phyloP scores from a whole-genome alignment of 2,888 invertebrate genomes.

The Oegoconia quadripuncta region DNA sequence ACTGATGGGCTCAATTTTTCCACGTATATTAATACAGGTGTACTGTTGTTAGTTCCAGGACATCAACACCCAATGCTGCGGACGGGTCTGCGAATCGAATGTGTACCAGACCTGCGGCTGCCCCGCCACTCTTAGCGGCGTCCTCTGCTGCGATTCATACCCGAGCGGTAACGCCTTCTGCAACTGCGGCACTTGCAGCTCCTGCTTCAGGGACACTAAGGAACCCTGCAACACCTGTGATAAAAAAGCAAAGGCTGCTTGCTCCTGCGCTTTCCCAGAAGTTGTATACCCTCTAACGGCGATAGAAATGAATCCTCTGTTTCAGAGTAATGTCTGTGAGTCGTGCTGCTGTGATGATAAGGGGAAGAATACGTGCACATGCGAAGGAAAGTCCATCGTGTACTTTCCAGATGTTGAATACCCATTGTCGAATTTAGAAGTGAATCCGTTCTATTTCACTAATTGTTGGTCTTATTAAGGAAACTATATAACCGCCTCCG shows the following conservation, averaged over 20 bases:
- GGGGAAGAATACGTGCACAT: constrained; percentile 23
- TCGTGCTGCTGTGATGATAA: constrained; percentile 7
- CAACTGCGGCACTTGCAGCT: constrained; percentile 17
- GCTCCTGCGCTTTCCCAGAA: constrained; percentile 47
- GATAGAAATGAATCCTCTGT: constrained; percentile 34
- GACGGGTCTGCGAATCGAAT: constrained; percentile 25
- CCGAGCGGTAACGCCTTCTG: constrained; percentile 9
- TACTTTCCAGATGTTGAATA: constrained; percentile 58
- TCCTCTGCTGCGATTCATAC: constrained; percentile 16
- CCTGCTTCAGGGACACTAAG: constrained; percentile 30
- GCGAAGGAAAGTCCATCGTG: constrained; percentile 26
- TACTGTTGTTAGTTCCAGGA: constrained; percentile 26
- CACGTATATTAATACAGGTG: too few relatives aligned
- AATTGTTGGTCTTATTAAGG: constrained; percentile 25
- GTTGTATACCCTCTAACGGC: constrained; percentile 46
- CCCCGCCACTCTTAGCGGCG: constrained; percentile 17
- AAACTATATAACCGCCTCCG: too few relatives aligned
- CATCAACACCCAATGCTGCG: constrained; percentile 33
- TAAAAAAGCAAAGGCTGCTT: constrained; percentile 20
- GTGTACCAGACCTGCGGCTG: constrained; percentile 21
- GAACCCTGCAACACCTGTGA: constrained; percentile 28
- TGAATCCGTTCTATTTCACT: constrained; percentile 38
- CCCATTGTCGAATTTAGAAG: constrained; percentile 36
- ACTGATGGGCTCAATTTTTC: too few relatives aligned
- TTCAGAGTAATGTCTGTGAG: too few relatives aligned